Conservation (phyloP, 2,888 invertebrate species). For the Zygogramma bicolorata region DNA sequence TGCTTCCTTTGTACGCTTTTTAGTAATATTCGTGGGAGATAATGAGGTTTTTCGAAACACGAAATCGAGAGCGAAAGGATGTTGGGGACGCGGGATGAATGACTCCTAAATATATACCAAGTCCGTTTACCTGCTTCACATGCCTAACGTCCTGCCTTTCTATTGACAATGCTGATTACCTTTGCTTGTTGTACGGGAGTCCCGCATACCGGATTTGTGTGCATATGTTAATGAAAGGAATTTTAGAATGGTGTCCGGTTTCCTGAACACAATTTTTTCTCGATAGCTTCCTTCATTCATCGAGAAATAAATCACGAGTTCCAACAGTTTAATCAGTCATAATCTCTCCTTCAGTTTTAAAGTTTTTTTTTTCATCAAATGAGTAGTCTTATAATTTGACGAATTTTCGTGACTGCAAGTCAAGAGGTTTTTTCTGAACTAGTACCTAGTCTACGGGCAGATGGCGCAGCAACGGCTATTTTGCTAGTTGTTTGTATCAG, state of each 20-base stretch:
- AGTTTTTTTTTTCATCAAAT: no score
- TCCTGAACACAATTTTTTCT: no score
- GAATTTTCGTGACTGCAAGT: no score
- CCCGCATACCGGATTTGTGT: not conserved
- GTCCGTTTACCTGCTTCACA: not conserved
- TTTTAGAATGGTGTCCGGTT: not conserved
- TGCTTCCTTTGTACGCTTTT: conserved; percentile 19
- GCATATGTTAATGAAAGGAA: not conserved
- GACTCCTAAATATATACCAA: conserved; percentile 11
- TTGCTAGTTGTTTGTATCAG: no score
- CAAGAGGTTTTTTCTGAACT: no score
- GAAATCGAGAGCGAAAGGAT: conserved; percentile 20
- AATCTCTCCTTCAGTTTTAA: no score
- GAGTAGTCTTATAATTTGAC: no score
- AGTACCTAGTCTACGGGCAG: no score
- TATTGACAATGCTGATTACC: not conserved
- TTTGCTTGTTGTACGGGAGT: not conserved
- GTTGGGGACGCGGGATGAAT: conserved; percentile 13
- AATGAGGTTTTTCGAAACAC: conserved; percentile 28
- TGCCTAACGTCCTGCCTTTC: not conserved
- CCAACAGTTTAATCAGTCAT: no score
- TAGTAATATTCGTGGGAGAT: conserved; percentile 31
- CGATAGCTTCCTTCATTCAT: no score
- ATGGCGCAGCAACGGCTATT: no score
- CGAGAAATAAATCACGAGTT: no score